Conservation (phyloP, 2,113 vertebrate species). For the Crotalus tigris region DNA sequence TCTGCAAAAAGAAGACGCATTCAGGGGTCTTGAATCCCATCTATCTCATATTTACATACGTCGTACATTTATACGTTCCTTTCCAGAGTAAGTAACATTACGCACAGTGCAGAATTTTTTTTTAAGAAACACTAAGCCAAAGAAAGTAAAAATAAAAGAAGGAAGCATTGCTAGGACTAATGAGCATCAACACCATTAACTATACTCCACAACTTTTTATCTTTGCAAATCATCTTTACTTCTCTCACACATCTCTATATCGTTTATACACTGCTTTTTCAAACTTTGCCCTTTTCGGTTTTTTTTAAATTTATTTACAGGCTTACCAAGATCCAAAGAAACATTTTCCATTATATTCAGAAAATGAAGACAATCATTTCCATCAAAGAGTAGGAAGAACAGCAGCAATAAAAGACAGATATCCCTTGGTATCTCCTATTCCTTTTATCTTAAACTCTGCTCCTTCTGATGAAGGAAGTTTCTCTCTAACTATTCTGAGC, state of each 20-base stretch:
- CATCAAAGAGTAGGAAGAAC: slow-evolving; percentile 22
- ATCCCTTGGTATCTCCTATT: neutral
- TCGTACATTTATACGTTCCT: neutral
- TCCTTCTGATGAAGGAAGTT: neutral
- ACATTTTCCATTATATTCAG: slow-evolving; percentile 55
- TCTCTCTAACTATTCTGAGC: neutral
- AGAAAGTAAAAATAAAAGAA: neutral
- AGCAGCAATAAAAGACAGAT: neutral
- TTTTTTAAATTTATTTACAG: slow-evolving; percentile 19
- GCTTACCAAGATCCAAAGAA: slow-evolving; percentile 46
- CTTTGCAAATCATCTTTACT: neutral
- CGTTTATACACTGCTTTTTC: neutral
- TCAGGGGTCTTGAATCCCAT: slow-evolving; percentile 56
- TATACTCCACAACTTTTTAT: neutral
- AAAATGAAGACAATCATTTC: slow-evolving; percentile 32
- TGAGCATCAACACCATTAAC: neutral
- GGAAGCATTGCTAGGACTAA: neutral
- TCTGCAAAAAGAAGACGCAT: slow-evolving; percentile 46
- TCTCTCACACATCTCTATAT: neutral
- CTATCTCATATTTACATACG: slow-evolving; percentile 45
- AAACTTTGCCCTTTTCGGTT: neutral
- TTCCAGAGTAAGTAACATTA: neutral
- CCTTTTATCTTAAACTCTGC: neutral
- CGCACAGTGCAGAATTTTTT: neutral
- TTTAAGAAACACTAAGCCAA: neutral